Base-by-base conservation (phyloP, 2,888 invertebrate genomes). In the Exephanes ischioxanthus region DNA sequence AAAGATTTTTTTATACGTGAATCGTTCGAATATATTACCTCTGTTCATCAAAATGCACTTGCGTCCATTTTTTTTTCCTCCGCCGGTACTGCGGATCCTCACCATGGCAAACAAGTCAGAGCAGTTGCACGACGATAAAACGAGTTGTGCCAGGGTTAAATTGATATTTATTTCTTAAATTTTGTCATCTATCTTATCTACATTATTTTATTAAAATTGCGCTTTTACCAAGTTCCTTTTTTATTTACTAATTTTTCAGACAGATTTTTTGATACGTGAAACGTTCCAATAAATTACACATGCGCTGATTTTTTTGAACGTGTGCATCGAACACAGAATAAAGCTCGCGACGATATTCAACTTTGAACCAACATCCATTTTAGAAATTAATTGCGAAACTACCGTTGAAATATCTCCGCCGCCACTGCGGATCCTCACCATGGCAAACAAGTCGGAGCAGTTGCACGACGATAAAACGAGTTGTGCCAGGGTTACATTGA, bases 81-180 rank as follows among this genome's bases (percentile, higher is more conserved):
- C 3, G 37, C 66, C n/a, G 22, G 1, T n/a, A 48, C 48, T 63
- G 0, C 48, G 9, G 14, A 16, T n/a, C 9, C 58, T 30, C 63
- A 5, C 6, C 16, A 16, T n/a, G 41, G 30, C 30, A 30, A n/a
- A 55, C 30, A 58, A 75, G 33, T 55, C 11, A 41, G 58, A 14
- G 16, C 58, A 80, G 80, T 30, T 67, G 55, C 45, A 68, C 68
- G 78, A 79, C 75, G 70, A 79, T 83, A 76, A 84, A 84, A 80
- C 70, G 63, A 66, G 75, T 80, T 48, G 63, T 5, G 30, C 51
- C 14, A 51, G 5, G 16, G 2, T 7, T 37, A 9, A n/a, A n/a
- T 4, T n/a, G 5, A n/a, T n/a, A 51, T 53, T 53, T n/a, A 53
- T 53, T 53, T n/a, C n/a, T 53, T 53, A n/a, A 53, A 53, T 53